Conservation (phyloP, 2,797 vertebrate genomes). For the Setipinna tenuifilis region DNA sequence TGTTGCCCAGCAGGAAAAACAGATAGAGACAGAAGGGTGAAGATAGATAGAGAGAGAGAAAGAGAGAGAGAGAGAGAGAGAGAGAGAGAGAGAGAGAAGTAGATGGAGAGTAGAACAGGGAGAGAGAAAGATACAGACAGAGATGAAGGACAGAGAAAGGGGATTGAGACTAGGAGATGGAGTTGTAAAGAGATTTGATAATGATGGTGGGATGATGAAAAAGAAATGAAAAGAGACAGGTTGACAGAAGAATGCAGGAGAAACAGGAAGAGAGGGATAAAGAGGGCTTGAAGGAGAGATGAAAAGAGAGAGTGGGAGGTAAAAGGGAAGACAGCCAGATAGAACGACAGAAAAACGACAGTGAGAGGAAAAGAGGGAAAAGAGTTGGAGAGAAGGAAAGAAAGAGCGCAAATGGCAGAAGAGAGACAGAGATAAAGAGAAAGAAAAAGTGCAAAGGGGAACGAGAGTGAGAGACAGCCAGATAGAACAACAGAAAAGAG, state of each 20-base stretch:
- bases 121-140: not conserved
- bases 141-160: not conserved
- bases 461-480: not conserved
- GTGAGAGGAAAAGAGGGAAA: no score
- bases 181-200: constrained; percentile 25
- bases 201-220: no score
- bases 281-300: not conserved
- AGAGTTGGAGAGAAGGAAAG: constrained; percentile 35
- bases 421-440: not conserved
- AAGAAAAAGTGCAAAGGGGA: no score
- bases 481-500: not conserved
- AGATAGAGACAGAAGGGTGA: no score
- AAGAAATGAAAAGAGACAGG: no score
- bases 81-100: not conserved
- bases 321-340: no score
- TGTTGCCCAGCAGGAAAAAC: not conserved
- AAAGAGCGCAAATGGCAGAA: not conserved
- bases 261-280: no score
- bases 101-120: no score
- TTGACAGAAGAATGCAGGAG: no score
- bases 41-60: no score
- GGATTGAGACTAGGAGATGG: constrained; percentile 6
- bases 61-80: no score
- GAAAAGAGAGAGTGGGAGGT: not conserved
- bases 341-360: no score